Base-by-base conservation (phyloP, 2,797 vertebrate species). In the Myotis daubentonii region DNA sequence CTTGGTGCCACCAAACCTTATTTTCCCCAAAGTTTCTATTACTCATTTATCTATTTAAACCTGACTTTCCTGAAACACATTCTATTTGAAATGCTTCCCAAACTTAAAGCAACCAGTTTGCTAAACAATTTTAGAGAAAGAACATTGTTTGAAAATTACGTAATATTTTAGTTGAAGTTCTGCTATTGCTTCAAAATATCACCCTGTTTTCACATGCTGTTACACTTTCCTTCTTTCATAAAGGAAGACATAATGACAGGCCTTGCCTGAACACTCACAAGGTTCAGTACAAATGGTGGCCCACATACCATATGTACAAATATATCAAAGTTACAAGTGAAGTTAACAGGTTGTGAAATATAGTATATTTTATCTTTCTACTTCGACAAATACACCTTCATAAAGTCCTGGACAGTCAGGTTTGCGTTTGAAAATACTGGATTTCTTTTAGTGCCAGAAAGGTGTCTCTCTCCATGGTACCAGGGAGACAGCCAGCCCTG, bases 251-350 rank as follows among this genome's bases (percentile, higher is more conserved):
- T 88, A 44, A 86, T 89, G 53, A 30, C 49, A 94, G 44, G 10
- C 74, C 16, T 4, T 80, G 38, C 20, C 53, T 62, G 85, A 57
- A 49, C 38, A 53, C 41, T 89, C 53, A 36, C 44, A 80, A 49
- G 15, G 15, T 74, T 87, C 57, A 19, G 30, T 51, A 71, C 20
- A 79, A 93, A 89, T 51, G 57, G 22, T 15, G n/a, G 23, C 87
- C 95, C 89, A 93, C 70, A 92, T 80, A 79, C 51, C 93, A 51
- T 87, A 87, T 89, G 87, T 75, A 23, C 80, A 80, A 91, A 84
- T 62, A 85, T 62, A 87, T 75, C 75, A 68, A 82, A 89, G 19
- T 87, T 92, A 80, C 41, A 93, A 81, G 72, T 53, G 25, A 65
- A 68, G 23, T 44, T 93, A 93, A 79, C 57, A 87, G 71, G 92